Base-by-base conservation (phyloP, 2,113 vertebrate genomes). In the Dermatemys mawii region DNA sequence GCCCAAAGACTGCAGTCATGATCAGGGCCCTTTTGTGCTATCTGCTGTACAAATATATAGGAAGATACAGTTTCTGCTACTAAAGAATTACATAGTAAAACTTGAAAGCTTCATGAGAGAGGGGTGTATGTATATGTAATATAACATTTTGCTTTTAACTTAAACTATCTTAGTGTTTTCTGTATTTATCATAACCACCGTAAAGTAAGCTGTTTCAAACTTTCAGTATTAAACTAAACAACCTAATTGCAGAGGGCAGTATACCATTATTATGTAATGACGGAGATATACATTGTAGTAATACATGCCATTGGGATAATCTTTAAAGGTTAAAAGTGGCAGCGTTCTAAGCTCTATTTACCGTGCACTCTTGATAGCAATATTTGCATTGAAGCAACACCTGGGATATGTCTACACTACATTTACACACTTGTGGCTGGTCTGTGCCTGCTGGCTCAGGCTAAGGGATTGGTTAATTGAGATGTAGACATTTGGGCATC, bases 311-410 rank as follows among this genome's bases (percentile, higher is more conserved):
- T 67, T n/a, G 32, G 14, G 32, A 35, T 67, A 35, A 35, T 63
- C 60, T 63, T 63, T 63, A 35, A 17, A 16, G 13, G 60, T 63
- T 63, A 63, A 63, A 35, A 81, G 44, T 78, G 50, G 53, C 41
- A 81, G 89, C 85, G 26, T 29, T 83, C 35, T 87, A 35, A 29
- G 50, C 55, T 11, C 19, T 63, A 49, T 22, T 83, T 48, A 13
- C 10, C 51, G 0, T 5, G 8, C 0, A 0, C 55, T 8, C n/a
- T 53, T 22, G n/a, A 21, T 44, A 9, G 10, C 29, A 2, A 49
- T 67, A 32, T 35, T 67, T 5, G 24, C 35, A n/a, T 89, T 81
- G 75, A 24, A 49, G 63, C 12, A 73, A 24, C 8, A 67, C 48
- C 21, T 70, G 0, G 29, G 57, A 13, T 60, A 19, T 67, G 16